phyloP scores from a whole-genome alignment of 2,113 vertebrate species.

The Laterallus jamaicensis region DNA sequence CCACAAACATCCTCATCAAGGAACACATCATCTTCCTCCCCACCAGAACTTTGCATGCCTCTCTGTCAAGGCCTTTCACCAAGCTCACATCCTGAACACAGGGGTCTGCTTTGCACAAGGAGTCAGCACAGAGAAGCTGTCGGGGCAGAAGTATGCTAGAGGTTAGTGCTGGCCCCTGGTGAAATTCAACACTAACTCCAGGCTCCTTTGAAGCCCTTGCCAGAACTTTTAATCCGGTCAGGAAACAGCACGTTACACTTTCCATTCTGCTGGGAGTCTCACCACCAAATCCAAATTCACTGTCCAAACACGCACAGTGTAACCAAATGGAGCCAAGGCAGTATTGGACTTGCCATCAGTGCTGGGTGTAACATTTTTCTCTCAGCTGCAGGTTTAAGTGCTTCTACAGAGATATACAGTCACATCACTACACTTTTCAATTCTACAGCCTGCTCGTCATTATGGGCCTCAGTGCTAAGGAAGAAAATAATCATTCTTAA shows the following conservation, averaged over 20 bases:
- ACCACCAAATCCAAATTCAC: not conserved
- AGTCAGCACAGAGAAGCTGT: not conserved
- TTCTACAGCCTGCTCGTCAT: not conserved
- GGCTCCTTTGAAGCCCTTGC: conserved; percentile 25
- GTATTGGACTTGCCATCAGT: not conserved
- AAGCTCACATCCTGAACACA: not conserved
- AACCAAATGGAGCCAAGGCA: not conserved
- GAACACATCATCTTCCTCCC: not conserved
- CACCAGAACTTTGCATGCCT: not conserved
- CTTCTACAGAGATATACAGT: not conserved
- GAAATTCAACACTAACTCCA: not conserved
- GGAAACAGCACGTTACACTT: conserved; percentile 24
- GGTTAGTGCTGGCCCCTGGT: not conserved
- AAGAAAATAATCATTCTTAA: not conserved
- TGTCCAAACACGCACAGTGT: not conserved
- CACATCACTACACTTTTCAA: not conserved
- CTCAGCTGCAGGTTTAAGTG: not conserved
- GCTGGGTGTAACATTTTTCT: not conserved
- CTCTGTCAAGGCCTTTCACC: not conserved
- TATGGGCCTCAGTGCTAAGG: not conserved
- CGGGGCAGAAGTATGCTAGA: not conserved
- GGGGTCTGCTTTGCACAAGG: not conserved
- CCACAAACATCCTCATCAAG: not conserved
- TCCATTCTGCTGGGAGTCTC: not conserved
- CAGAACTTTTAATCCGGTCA: conserved; percentile 20